Conservation (phyloP, 2,113 vertebrate genomes). For the Onychorhynchus coronatus region DNA sequence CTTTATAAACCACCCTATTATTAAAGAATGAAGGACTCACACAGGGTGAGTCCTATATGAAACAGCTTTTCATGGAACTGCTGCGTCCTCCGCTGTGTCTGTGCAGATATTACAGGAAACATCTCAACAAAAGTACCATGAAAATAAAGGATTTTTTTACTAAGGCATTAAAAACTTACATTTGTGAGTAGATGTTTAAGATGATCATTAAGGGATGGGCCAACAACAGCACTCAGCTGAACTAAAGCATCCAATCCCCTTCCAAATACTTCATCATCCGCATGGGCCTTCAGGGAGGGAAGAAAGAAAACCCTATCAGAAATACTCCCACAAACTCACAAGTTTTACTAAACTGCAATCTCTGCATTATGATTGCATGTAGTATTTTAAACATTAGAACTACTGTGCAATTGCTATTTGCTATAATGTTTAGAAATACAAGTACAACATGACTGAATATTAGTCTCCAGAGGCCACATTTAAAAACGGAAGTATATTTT, state of each 20-base stretch:
- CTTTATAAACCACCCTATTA: neutral
- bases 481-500: neutral
- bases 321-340: neutral
- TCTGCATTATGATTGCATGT: neutral
- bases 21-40: neutral
- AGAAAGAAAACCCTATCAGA: neutral
- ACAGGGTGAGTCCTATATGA: neutral
- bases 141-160: neutral
- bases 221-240: slow-evolving; percentile 76
- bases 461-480: neutral
- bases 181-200: slow-evolving; percentile 80
- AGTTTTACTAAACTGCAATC: neutral
- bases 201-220: slow-evolving; percentile 75
- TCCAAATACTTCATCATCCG: slow-evolving; percentile 73
- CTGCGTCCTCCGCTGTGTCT: neutral
- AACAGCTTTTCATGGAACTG: neutral
- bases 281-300: slow-evolving; percentile 61
- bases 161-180: slow-evolving; percentile 61
- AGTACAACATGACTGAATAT: neutral
- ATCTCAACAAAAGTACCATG: neutral
- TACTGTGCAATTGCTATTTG: neutral
- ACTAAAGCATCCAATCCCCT: slow-evolving; percentile 76
- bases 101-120: neutral
- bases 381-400: neutral
- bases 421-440: neutral